Evolutionary conservation across 2,113 vertebrate species (phyloP).

Genomic region (Rhinoptilus africanus): DNA sequence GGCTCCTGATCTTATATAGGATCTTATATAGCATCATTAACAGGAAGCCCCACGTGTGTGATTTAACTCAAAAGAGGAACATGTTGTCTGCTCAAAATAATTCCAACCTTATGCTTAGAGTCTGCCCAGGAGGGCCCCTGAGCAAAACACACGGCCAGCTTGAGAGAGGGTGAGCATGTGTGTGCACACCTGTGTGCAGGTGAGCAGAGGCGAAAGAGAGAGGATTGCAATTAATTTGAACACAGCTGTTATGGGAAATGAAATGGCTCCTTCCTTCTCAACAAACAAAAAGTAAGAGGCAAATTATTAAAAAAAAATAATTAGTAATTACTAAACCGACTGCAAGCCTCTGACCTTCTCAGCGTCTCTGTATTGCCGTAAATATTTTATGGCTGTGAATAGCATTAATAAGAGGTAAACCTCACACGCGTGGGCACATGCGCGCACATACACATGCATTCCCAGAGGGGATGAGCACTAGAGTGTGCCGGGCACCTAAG

Average conservation of each 20-base stretch:
- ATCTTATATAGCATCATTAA: not conserved
- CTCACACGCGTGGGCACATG: rapidly evolving
- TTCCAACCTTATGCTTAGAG: not conserved
- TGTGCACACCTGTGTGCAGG: no score
- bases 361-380: not conserved
- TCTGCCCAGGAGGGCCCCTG: not conserved
- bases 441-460: not conserved
- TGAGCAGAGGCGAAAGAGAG: not conserved
- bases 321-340: not conserved
- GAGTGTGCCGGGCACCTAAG: not conserved
- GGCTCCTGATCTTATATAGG: not conserved
- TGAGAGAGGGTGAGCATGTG: rapidly evolving
- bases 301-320: not conserved
- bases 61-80: not conserved
- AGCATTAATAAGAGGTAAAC: not conserved
- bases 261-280: not conserved
- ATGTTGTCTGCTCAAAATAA: not conserved
- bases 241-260: not conserved
- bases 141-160: not conserved
- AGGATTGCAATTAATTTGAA: not conserved
- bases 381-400: not conserved
- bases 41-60: rapidly evolving
- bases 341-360: not conserved
- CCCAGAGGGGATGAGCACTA: not conserved
- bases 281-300: not conserved